These are phyloP conservation scores for Clitarchus hookeri DNA, from an alignment of 2,888 invertebrate species.

Conservation along the genomic window DNA sequence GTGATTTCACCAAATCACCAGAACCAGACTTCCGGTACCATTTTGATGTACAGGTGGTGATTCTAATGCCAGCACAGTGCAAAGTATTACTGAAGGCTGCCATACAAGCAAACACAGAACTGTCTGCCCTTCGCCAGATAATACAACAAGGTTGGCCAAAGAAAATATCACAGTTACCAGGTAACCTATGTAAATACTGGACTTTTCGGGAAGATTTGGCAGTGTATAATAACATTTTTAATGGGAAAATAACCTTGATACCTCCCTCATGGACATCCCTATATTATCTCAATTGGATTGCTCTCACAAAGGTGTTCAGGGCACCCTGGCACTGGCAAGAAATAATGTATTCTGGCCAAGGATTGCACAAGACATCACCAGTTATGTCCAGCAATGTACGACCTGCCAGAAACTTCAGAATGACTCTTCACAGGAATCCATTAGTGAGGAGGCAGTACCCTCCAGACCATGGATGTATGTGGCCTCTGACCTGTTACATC, in stretches of 20 bases:
- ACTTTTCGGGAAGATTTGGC: neutral
- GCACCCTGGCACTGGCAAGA: neutral
- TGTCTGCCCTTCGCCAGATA: neutral
- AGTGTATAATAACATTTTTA: neutral
- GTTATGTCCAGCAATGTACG: neutral
- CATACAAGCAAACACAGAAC: neutral
- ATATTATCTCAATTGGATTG: neutral
- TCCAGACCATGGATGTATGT: neutral
- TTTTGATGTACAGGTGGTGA: neutral
- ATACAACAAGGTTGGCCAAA: neutral
- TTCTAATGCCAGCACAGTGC: neutral
- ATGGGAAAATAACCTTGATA: neutral
- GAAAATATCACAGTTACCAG: neutral
- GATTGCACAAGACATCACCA: neutral
- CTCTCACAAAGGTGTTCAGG: neutral
- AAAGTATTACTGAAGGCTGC: neutral
- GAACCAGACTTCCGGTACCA: too few species aligned
- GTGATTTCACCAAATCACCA: neutral
- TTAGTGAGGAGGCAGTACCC: neutral
- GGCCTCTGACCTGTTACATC: neutral
- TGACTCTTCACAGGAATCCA: neutral
- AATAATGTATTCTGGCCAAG: neutral
- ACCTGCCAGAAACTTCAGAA: neutral
- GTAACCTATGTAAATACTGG: neutral
- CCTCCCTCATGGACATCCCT: neutral